A percentile compares a stretch with the other conserved stretches of the same genome.
phyloP scores from a whole-genome alignment of 2,113 vertebrate species.

The Romanogobio albipinnatus region DNA sequence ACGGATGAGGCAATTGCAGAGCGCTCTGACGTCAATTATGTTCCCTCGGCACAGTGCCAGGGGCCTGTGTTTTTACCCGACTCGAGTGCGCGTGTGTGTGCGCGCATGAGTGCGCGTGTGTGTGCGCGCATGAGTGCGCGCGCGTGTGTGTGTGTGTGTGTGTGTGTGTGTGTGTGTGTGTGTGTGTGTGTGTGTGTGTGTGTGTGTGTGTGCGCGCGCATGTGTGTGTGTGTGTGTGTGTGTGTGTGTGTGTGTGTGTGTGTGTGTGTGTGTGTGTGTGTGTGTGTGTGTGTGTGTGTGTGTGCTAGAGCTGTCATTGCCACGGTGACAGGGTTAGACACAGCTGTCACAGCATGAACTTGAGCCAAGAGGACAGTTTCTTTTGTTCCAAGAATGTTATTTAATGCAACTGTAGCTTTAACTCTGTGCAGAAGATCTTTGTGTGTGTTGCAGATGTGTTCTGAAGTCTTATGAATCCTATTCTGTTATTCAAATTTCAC shows the following conservation, averaged over 20 bases:
- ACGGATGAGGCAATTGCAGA: conserved; percentile 78
- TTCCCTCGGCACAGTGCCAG: conserved; percentile 79
- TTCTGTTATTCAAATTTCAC: neutral
- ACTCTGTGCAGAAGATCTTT: neutral
- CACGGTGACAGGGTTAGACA: conserved; percentile 62
- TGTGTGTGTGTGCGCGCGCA: conserved; percentile 9
- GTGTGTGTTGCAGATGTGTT: conserved; percentile 24
- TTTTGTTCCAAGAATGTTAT: neutral
- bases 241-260: too few species aligned
- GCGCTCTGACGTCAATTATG: conserved; percentile 82
- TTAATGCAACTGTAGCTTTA: neutral
- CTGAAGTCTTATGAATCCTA: neutral
- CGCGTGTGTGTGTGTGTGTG: too few species aligned
- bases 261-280: too few species aligned
- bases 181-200: too few species aligned
- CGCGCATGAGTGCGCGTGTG: conserved; percentile 53
- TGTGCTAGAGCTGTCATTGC: conserved; percentile 46
- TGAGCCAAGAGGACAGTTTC: conserved; percentile 18
- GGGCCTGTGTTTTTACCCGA: conserved; percentile 56
- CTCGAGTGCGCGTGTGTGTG: conserved; percentile 51
- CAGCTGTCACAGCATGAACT: conserved; percentile 63
- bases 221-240: too few species aligned
- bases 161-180: conserved; percentile 44
- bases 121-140: too few species aligned
- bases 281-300: conserved; percentile 44